These are phyloP conservation scores for Drosophila paranaensis DNA, from an alignment of 2,888 invertebrate species.

Conservation along the genomic window DNA sequence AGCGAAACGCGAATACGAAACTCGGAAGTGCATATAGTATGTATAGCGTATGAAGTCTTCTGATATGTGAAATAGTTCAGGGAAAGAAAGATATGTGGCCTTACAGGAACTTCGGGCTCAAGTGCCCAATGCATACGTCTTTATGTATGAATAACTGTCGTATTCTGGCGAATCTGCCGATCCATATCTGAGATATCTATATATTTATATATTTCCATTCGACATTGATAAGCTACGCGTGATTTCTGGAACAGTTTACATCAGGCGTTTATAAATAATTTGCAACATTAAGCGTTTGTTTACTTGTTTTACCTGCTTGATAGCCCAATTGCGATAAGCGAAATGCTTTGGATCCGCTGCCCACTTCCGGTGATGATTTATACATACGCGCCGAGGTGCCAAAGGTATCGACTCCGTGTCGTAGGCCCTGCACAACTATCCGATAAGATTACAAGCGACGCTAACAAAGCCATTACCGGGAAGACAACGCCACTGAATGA, in stretches of 20 bases:
- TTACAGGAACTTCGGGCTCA: conserved; percentile 21
- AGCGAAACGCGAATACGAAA: neutral
- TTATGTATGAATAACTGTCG: conserved; percentile 58
- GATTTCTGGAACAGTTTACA: conserved; percentile 41
- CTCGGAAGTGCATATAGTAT: neutral
- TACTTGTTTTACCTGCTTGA: conserved; percentile 12
- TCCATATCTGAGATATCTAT: conserved; percentile 18
- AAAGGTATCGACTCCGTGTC: conserved; percentile 55
- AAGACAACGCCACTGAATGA: conserved; percentile 32
- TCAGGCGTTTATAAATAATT: conserved; percentile 58
- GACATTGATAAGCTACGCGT: conserved; percentile 35
- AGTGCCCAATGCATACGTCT: conserved; percentile 26
- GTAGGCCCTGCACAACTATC: conserved; percentile 49
- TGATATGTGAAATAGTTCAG: too few species aligned
- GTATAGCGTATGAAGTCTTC: neutral
- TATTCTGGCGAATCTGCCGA: conserved; percentile 45
- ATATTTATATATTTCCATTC: neutral
- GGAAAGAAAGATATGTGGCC: neutral
- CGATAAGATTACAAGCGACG: conserved; percentile 61
- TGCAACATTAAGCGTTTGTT: conserved; percentile 26
- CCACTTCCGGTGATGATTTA: conserved; percentile 72
- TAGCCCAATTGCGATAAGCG: conserved; percentile 47
- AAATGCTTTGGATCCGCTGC: conserved; percentile 20
- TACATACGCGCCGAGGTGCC: conserved; percentile 24
- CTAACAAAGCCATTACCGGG: conserved; percentile 32